Conservation (phyloP, 2,113 vertebrate species). For the Holacanthus passer region DNA sequence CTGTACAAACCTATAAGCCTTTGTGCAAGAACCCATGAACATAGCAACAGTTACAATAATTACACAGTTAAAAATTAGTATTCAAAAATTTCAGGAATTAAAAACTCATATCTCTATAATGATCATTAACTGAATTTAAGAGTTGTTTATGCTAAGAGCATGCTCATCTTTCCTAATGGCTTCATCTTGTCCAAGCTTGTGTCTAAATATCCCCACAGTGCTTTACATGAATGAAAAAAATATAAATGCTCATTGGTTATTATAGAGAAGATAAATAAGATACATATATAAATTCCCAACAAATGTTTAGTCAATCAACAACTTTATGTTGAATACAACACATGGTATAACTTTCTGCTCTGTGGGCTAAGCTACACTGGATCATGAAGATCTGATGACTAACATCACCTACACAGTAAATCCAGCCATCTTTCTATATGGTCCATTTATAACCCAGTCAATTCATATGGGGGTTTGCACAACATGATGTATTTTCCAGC, state of each 20-base stretch:
- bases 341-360: background rate
- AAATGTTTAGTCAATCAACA: background rate
- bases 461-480: slow-evolving; percentile 14
- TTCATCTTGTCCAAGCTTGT: background rate
- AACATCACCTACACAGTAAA: slow-evolving; percentile 13
- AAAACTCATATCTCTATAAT: background rate
- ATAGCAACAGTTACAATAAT: background rate
- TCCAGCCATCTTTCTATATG: background rate
- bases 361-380: background rate
- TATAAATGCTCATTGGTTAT: background rate
- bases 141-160: too few species aligned
- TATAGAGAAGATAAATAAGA: background rate
- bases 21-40: background rate
- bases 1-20: background rate
- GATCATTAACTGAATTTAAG: too few species aligned
- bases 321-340: background rate
- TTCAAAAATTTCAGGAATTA: background rate
- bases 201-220: background rate
- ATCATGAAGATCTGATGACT: slow-evolving; percentile 20
- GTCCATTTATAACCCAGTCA: slow-evolving; percentile 18
- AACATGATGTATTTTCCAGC: slow-evolving; percentile 8
- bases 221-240: background rate
- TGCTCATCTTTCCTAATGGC: background rate
- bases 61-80: too few species aligned
- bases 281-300: background rate